Base-by-base conservation (phyloP, 2,797 vertebrate species). In the Pangasius djambal region DNA sequence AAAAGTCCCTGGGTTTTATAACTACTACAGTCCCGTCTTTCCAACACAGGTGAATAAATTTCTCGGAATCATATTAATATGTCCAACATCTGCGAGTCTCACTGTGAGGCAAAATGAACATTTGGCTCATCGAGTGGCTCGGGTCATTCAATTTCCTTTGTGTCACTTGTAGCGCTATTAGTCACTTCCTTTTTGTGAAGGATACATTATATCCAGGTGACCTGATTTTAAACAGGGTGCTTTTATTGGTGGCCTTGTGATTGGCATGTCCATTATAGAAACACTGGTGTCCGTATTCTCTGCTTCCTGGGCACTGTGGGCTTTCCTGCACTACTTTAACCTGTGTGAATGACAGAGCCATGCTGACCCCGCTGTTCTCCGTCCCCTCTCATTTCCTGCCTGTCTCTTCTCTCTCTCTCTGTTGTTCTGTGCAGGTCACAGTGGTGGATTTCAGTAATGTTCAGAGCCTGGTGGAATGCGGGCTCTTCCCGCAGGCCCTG, bases 171-270 rank as follows among this genome's bases (percentile, higher is more conserved):
- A 69, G n/a, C 25, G 37, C 78, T 87, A 65, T 87, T 89, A 89
- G 89, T 85, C 55, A 84, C 72, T 74, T 89, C 87, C 37, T 78
- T 90, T 65, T 85, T 81, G 40, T 69, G 92, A 91, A 94, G 92
- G 92, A 88, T 91, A 87, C 83, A 92, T 95, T 94, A 93, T 93
- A 94, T 89, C 81, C 92, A 92, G 95, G 95, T 95, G 95, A 95
- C 89, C 74, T 90, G 91, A 94, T 96, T 95, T 86, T 95, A 95
- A 95, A 81, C 78, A 83, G 72, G 83, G 86, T 65, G 67, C 81
- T 90, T 63, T 89, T 87, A 89, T 93, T 87, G 86, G 87, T 86
- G 40, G 28, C 34, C 9, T 85, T 40, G 61, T 91, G 91, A 92
- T 91, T 93, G 92, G 88, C 92, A 92, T 90, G 88, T 83, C 91